Evolutionary conservation across 1,140 invertebrate genomes (phyloP), one percentile per base, ranked within the genome.

Genomic region (Hypothenemus hampei): DNA sequence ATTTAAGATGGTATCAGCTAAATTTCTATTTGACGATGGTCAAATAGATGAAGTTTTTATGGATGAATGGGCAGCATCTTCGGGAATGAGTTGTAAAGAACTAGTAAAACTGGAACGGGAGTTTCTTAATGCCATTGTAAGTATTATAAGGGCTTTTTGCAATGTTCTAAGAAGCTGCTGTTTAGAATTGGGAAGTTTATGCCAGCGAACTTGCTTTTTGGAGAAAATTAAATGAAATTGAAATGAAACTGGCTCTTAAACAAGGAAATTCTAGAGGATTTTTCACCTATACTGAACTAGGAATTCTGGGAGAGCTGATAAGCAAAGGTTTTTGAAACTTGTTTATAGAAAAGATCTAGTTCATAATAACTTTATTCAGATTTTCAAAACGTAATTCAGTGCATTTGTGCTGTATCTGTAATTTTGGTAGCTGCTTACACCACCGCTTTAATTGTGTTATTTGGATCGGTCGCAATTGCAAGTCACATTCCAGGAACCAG

Each of bases 1-100:
- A 37, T 37, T 11, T 37, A 15, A 97, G 93, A 88, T 97, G 85
- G 86, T 97, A 63, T 93, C 93, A 20, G 93, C 89, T 63, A 97
- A 97, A 78, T 96, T 92, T 73, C 76, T 96, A 61, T 85, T 91
- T 70, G 93, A 95, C 69, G 87, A 92, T 71, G 93, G 92, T 43
- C 87, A 91, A 73, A 84, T 89, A 60, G 88, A 91, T 67, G 87
- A 91, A 71, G 88, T 94, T 44, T 86, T 87, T 65, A 86, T 92
- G 66, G 79, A 81, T 48, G 89, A 93, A 75, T 97, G 93, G 93
- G 91, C 92, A 26, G 75, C 79, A 29, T 87, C 88, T 18, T 86
- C 82, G 6, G 81, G 85, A 50, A 72, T 95, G 43, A 81, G 84
- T 41, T 69, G 86, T 6, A 75, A 81, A 40, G 80, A 87, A 62